Conservation (phyloP, 64 coral and sea anemone genomes). For the Dendronephthya gigantea region DNA sequence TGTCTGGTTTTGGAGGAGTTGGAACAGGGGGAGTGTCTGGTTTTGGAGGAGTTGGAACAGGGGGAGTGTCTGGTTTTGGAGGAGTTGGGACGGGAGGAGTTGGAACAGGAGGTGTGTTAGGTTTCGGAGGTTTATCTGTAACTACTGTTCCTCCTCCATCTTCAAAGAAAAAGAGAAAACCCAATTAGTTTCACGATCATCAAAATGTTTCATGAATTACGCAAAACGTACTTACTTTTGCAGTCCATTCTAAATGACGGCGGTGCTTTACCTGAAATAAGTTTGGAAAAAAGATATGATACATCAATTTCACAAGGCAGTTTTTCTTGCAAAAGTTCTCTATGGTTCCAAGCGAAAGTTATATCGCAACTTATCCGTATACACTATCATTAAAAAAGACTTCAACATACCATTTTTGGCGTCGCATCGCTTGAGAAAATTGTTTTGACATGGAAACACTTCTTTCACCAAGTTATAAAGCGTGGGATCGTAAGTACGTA, state of each 20-base stretch:
- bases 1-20: background rate
- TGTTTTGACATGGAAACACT: constrained; percentile 47
- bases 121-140: background rate
- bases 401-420: constrained; percentile 20
- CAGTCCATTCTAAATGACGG: background rate
- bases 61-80: background rate
- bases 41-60: background rate
- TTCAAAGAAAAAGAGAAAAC: background rate
- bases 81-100: background rate
- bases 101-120: background rate
- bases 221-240: background rate
- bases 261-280: background rate
- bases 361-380: too few relatives aligned
- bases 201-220: too few relatives aligned
- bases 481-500: constrained; percentile 29
- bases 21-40: background rate
- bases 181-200: background rate
- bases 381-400: too few relatives aligned
- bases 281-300: background rate
- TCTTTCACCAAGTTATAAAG: constrained; percentile 32
- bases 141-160: background rate
- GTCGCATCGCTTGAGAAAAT: constrained; percentile 44
- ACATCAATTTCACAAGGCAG: background rate
- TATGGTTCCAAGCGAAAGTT: too few relatives aligned
- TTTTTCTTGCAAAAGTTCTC: too few relatives aligned